A percentile compares a stretch with the other conserved stretches of the same genome.
Evolutionary conservation across 2,888 invertebrate species (phyloP).

Genomic region (Phorcus lineatus): DNA sequence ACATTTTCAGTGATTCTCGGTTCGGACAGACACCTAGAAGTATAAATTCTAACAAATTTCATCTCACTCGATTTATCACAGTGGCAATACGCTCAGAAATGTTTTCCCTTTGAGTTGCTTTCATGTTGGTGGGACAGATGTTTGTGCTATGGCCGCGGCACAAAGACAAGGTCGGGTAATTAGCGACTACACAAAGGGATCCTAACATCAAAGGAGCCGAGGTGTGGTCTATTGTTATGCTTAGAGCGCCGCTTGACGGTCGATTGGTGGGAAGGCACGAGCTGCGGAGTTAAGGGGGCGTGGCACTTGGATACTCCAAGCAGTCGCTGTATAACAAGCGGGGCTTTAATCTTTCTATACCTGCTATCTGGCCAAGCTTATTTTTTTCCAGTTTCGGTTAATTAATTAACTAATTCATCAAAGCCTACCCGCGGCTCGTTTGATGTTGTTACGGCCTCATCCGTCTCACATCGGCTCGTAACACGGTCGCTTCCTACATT

Average conservation of each 20-base stretch:
- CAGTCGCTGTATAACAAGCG: background rate
- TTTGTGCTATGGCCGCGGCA: conserved; percentile 28
- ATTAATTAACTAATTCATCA: conserved; percentile 23
- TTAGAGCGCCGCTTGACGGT: conserved; percentile 6
- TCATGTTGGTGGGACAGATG: conserved; percentile 21
- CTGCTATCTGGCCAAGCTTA: conserved; percentile 12
- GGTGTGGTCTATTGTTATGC: conserved; percentile 23
- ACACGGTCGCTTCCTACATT: no score
- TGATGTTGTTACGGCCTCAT: background rate
- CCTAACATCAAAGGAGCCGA: conserved; percentile 34
- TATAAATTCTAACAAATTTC: conserved; percentile 9
- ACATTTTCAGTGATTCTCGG: background rate
- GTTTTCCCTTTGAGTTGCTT: background rate
- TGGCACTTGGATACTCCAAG: background rate
- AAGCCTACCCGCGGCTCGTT: conserved; percentile 7
- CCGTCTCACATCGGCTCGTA: background rate
- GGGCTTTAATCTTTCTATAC: conserved; percentile 18
- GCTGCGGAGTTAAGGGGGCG: background rate
- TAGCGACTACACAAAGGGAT: conserved; percentile 26
- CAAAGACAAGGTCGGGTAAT: conserved; percentile 31
- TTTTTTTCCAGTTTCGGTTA: conserved; percentile 3
- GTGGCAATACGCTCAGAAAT: background rate
- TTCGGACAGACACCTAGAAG: background rate
- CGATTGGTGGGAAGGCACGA: conserved; percentile 7
- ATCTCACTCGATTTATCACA: background rate